phyloP scores from a whole-genome alignment of 2,797 vertebrate species.

The Squalus acanthias region DNA sequence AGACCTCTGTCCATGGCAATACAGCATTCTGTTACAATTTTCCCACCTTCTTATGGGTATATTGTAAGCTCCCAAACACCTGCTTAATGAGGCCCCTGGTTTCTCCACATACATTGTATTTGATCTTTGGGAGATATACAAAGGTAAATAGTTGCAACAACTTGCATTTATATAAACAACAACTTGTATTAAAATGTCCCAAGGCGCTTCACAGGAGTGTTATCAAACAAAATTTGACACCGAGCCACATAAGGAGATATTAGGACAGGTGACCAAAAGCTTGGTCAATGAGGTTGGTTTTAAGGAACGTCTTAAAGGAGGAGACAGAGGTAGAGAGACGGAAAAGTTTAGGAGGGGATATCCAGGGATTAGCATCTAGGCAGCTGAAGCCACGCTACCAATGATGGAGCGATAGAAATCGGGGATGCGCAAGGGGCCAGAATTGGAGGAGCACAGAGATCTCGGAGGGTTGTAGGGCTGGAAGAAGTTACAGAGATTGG shows the following conservation, averaged over 20 bases:
- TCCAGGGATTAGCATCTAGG: not conserved
- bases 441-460: no score
- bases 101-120: no score
- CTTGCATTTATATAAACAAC: no score
- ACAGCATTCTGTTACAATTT: not conserved
- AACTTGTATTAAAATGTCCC: not conserved
- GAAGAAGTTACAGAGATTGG: no score
- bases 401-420: no score
- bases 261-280: no score
- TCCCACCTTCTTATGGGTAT: not conserved
- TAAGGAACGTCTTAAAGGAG: not conserved
- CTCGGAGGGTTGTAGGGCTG: no score
- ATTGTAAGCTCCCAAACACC: not conserved
- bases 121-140: not conserved
- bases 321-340: not conserved
- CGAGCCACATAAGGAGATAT: no score
- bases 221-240: not conserved
- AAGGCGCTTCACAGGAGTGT: not conserved
- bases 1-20: not conserved
- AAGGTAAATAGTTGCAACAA: no score
- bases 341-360: not conserved
- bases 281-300: not conserved
- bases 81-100: not conserved
- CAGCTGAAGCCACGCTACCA: not conserved
- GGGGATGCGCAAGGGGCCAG: no score